Evolutionary conservation across 2,797 vertebrate genomes (phyloP).

Genomic region (Lacerta viridis): DNA sequence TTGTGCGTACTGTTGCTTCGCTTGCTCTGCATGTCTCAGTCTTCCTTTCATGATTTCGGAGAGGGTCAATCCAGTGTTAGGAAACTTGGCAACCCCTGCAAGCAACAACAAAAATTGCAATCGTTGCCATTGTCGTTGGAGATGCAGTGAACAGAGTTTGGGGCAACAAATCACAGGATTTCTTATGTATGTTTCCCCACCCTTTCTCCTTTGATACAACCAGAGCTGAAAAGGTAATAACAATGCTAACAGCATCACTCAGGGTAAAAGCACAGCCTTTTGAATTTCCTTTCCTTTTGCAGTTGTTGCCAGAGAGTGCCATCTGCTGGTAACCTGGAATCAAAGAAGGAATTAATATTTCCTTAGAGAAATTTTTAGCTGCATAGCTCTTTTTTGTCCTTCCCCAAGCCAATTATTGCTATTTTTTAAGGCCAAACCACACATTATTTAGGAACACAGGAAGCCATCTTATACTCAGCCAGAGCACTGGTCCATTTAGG

Average conservation of each 20-base stretch:
- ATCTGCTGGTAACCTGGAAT: constrained; percentile 66
- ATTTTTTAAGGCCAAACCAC: not conserved
- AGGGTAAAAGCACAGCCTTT: accelerated
- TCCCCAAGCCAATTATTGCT: too few species aligned
- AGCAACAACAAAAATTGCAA: not conserved
- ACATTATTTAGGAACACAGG: not conserved
- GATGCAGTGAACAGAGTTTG: not conserved
- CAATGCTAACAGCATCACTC: not conserved
- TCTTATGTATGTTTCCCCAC: not conserved
- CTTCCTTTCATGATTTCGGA: not conserved
- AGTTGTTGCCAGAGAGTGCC: constrained; percentile 65
- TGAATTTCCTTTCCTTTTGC: not conserved
- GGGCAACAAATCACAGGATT: not conserved
- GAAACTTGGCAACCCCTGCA: not conserved
- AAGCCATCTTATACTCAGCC: not conserved
- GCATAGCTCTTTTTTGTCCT: not conserved
- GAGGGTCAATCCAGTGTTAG: not conserved
- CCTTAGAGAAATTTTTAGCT: too few species aligned
- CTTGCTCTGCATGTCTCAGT: not conserved
- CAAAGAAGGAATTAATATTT: not conserved
- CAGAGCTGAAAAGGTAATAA: not conserved
- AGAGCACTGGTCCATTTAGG: not conserved
- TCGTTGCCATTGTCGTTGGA: not conserved
- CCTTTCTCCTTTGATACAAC: not conserved
- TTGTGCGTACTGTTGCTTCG: not conserved